These are phyloP conservation scores for Budorcas taxicolor DNA, from an alignment of 2,113 vertebrate species.

Conservation along the genomic window DNA sequence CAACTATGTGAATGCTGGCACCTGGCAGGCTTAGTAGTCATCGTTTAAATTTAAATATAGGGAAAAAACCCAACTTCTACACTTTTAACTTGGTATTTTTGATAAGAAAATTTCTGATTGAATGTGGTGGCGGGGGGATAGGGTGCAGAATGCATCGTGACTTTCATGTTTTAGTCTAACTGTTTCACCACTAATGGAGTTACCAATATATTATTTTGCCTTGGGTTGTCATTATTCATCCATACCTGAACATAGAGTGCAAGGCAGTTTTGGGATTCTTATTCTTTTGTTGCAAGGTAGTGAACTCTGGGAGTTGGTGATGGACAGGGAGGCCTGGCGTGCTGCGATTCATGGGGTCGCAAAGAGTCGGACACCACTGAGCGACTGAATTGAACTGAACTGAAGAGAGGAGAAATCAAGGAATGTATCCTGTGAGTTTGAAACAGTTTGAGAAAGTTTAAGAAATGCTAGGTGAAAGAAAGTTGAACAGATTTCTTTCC, in stretches of 20 bases:
- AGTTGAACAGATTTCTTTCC: neutral
- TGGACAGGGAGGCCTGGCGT: no score
- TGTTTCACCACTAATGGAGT: neutral
- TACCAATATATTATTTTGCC: neutral
- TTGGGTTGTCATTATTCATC: neutral
- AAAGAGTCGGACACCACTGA: no score
- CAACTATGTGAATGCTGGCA: neutral
- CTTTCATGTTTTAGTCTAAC: neutral
- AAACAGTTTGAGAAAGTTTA: neutral
- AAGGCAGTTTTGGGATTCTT: neutral
- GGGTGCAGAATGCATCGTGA: accelerated
- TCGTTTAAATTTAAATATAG: neutral
- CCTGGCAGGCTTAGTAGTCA: neutral
- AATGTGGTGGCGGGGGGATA: neutral
- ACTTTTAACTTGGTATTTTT: neutral
- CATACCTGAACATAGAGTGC: neutral
- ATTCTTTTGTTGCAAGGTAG: neutral
- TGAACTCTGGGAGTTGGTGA: no score
- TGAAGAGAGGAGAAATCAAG: neutral
- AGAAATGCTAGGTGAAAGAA: neutral
- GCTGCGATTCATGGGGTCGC: no score
- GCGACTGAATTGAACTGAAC: no score
- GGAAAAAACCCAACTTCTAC: neutral
- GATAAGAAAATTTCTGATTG: neutral
- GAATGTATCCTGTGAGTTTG: neutral